phyloP scores from a whole-genome alignment of 2,113 vertebrate species.

The Leptodactylus fuscus region DNA sequence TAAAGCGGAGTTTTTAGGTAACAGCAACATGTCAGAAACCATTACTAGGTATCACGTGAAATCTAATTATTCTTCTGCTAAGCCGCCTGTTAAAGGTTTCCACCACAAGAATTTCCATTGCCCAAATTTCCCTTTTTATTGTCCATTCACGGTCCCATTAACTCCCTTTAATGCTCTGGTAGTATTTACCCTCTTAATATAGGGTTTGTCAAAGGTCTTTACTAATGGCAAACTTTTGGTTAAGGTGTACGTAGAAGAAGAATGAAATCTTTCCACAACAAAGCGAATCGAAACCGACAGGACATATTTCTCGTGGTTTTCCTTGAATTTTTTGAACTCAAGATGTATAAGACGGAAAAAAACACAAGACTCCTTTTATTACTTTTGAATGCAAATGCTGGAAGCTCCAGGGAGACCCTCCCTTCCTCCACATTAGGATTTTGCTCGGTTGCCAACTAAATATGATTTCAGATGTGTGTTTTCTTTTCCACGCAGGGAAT shows the following conservation, averaged over 20 bases:
- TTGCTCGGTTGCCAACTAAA: slow-evolving; percentile 47
- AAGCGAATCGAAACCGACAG: slow-evolving; percentile 12
- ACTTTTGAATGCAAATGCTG: slow-evolving; percentile 53
- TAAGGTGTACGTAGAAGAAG: slow-evolving; percentile 15
- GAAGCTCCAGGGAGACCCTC: slow-evolving; percentile 35
- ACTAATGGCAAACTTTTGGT: slow-evolving; percentile 30
- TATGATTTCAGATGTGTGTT: slow-evolving; percentile 58
- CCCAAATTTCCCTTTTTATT: slow-evolving; percentile 13
- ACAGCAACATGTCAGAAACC: not conserved
- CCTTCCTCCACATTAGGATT: slow-evolving; percentile 46
- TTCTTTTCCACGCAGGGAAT: slow-evolving; percentile 55
- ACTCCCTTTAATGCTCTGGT: slow-evolving; percentile 16
- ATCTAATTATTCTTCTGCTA: slow-evolving; percentile 18
- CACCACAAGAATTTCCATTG: not conserved
- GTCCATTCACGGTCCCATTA: slow-evolving; percentile 32
- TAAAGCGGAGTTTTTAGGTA: not conserved
- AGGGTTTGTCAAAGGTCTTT: slow-evolving; percentile 22
- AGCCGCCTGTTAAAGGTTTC: not conserved
- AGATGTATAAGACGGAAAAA: slow-evolving; percentile 1
- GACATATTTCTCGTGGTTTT: slow-evolving; percentile 46
- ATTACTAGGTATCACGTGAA: not conserved
- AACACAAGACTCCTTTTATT: slow-evolving; percentile 39
- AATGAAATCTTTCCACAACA: slow-evolving; percentile 29
- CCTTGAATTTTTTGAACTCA: slow-evolving; percentile 31
- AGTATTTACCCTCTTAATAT: slow-evolving; percentile 18